These are phyloP conservation scores for Megaceryle alcyon DNA, from an alignment of 2,797 vertebrate species.

Conservation along the genomic window DNA sequence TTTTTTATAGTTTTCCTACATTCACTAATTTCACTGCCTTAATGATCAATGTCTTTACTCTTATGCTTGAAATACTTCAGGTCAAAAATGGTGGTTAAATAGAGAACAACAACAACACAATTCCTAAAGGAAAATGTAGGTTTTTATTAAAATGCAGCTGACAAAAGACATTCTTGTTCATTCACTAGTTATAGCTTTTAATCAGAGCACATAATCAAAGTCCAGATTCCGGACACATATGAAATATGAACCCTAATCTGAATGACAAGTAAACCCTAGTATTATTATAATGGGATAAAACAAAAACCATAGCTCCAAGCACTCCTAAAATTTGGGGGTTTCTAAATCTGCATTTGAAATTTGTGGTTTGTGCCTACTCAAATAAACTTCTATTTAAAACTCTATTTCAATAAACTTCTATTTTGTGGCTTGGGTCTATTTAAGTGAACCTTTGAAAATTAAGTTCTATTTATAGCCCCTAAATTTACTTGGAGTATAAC, in stretches of 20 bases:
- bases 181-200: neutral
- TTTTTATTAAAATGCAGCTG: neutral
- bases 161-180: neutral
- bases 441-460: constrained; percentile 64
- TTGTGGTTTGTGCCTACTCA: constrained; percentile 33
- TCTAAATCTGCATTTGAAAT: constrained; percentile 61
- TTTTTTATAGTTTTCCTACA: neutral
- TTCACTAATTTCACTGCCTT: neutral
- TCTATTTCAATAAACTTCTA: constrained; percentile 48
- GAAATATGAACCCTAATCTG: constrained; percentile 16
- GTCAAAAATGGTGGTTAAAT: neutral
- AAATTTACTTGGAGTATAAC: constrained; percentile 58
- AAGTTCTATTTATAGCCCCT: constrained; percentile 58
- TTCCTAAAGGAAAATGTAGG: neutral
- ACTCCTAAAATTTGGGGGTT: constrained; percentile 33
- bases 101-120: neutral
- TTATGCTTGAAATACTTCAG: neutral
- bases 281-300: constrained; percentile 37
- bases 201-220: neutral
- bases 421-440: constrained; percentile 58
- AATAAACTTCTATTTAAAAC: constrained; percentile 61
- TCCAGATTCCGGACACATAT: neutral
- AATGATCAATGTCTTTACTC: neutral
- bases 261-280: neutral
- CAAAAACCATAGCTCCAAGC: constrained; percentile 26